Base-by-base conservation (phyloP, 2,797 vertebrate genomes). In the Melanotaenia boesemani region DNA sequence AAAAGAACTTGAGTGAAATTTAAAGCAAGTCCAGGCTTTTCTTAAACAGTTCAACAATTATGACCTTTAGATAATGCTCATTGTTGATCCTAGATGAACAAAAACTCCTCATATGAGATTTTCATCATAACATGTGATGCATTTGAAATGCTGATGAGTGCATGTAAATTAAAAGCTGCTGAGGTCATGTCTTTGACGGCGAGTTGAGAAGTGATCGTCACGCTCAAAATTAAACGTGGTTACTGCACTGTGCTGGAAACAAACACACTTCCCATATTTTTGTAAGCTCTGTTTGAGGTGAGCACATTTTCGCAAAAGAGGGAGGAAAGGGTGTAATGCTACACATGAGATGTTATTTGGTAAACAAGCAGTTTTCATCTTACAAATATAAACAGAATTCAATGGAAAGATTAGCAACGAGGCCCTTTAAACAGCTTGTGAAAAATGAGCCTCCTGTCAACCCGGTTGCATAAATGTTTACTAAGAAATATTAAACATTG, bases 401-500 rank as follows among this genome's bases (percentile, higher is more conserved):
- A 78, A 34, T 76, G 82, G 88, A 86, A 89, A 92, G 87, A 87
- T 88, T 81, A 87, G 82, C 44, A 34, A 52, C 26, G 72, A 67
- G 79, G 74, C 65, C 79, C 80, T 83, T 88, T 86, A 89, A 91
- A 91, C 87, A 87, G 82, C 87, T 77, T 77, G 74, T 90, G 86
- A 92, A 92, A 91, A 93, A 88, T 44, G 87, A 91, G 84, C 84
- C 83, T 84, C 84, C 77, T 74, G 88, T 90, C 87, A 89, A 56
- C 72, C 70, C 74, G 4, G 79, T 86, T 88, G 67, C 91, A 91
- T 88, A 92, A 93, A 92, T 89, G 91, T 93, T 93, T 92, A 89
- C 91, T 12, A 36, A 90, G 90, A 92, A 92, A 93, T 92, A 91
- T 84, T 87, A 93, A 93, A 92, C 91, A 91, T 75, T 85, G 82